These are phyloP conservation scores for Matsumyia berberina DNA, from an alignment of 2,888 invertebrate species.

Conservation along the genomic window DNA sequence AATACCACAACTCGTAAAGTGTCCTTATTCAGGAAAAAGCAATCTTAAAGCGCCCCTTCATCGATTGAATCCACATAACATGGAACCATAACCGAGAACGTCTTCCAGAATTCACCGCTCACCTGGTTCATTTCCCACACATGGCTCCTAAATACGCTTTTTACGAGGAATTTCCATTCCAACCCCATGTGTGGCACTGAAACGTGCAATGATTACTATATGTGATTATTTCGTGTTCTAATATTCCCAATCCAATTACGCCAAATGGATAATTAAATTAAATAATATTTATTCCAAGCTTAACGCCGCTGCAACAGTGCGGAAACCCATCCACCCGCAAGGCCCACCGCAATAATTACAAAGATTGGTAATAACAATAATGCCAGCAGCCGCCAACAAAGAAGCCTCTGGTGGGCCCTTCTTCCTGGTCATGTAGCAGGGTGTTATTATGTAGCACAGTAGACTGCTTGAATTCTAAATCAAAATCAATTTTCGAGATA, in stretches of 20 bases:
- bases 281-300: slow-evolving; percentile 75
- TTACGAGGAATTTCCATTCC: slow-evolving; percentile 65
- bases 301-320: slow-evolving; percentile 46
- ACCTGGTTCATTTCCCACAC: slow-evolving; percentile 57
- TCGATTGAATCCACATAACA: slow-evolving; percentile 54
- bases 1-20: no score
- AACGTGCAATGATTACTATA: slow-evolving; percentile 74
- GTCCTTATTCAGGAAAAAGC: slow-evolving; percentile 2
- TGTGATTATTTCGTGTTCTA: slow-evolving; percentile 75
- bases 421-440: background rate
- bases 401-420: background rate
- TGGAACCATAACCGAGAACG: background rate
- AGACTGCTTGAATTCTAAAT: slow-evolving; percentile 44
- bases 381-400: slow-evolving; percentile 18
- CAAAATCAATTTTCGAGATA: slow-evolving; percentile 72
- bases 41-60: slow-evolving; percentile 33
- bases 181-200: slow-evolving; percentile 60
- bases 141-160: slow-evolving; percentile 49
- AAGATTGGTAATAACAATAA: slow-evolving; percentile 69
- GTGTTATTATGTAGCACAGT: slow-evolving; percentile 15
- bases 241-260: slow-evolving; percentile 76
- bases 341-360: slow-evolving; percentile 60
- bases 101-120: background rate
- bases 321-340: slow-evolving; percentile 4
- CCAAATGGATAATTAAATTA: slow-evolving; percentile 75